Conservation (phyloP, 2,888 invertebrate species). For the Eristalis arbustorum region DNA sequence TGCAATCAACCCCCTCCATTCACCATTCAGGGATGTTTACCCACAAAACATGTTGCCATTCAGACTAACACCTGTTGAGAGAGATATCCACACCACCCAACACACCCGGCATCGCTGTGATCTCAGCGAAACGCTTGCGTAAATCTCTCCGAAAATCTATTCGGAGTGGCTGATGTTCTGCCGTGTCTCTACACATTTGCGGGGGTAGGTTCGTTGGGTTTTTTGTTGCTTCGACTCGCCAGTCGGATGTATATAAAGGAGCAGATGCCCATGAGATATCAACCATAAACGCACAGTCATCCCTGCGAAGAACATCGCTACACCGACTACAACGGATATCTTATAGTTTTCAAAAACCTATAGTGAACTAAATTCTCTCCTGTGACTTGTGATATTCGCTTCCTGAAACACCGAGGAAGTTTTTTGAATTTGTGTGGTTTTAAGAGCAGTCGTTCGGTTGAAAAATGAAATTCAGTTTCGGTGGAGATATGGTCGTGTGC, state of each 20-base stretch:
- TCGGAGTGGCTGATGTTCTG: conserved; percentile 40
- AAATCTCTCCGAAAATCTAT: conserved; percentile 61
- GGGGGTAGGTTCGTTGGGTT: conserved; percentile 25
- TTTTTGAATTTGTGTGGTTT: neutral
- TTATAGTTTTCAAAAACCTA: neutral
- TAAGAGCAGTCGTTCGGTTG: neutral
- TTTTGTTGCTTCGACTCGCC: neutral
- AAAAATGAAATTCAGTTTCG: conserved; percentile 75
- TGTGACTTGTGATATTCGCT: neutral
- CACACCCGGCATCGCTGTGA: conserved; percentile 30
- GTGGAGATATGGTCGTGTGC: conserved; percentile 73
- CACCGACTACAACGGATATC: conserved; percentile 6
- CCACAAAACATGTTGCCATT: conserved; percentile 30
- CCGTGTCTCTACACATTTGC: conserved; percentile 7
- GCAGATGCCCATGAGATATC: conserved; percentile 72
- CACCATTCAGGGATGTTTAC: neutral
- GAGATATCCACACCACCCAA: conserved; percentile 35
- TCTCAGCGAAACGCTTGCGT: conserved; percentile 64
- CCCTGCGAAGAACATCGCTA: conserved; percentile 43
- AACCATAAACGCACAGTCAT: conserved; percentile 74
- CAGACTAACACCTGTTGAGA: conserved; percentile 63
- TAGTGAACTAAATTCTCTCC: neutral
- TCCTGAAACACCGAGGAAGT: neutral
- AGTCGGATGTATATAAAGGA: conserved; percentile 76
- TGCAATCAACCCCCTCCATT: neutral